Conservation (phyloP, 1,140 invertebrate genomes). For the Idris sp. region DNA sequence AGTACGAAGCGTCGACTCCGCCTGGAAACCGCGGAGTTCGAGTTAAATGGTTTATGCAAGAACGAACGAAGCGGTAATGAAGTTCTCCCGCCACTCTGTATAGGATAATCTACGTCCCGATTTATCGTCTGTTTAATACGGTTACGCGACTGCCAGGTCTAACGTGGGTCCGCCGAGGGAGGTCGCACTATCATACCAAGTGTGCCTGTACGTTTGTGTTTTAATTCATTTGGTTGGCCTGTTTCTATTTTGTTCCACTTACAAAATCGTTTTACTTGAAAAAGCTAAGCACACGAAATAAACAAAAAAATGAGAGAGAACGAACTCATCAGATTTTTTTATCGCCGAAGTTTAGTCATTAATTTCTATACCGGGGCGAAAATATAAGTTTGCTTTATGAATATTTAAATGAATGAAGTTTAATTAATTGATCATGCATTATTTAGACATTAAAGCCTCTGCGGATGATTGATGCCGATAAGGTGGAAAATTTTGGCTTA, state of each 20-base stretch:
- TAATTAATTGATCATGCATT: conserved; percentile 13
- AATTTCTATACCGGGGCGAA: no score
- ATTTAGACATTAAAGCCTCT: conserved; percentile 14
- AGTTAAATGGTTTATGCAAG: conserved; percentile 79
- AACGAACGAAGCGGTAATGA: conserved; percentile 77
- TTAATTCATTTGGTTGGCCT: conserved; percentile 44
- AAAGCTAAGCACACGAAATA: not conserved
- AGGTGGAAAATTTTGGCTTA: conserved; percentile 18
- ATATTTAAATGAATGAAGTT: not conserved
- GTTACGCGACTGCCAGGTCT: conserved; percentile 64
- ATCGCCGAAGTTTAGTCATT: no score
- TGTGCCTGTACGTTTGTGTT: conserved; percentile 52
- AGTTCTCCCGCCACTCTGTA: conserved; percentile 72
- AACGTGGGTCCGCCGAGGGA: conserved; percentile 38
- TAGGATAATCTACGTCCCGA: conserved; percentile 75
- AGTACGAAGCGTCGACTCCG: conserved; percentile 74
- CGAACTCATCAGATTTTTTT: no score
- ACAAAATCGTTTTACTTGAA: conserved; percentile 9
- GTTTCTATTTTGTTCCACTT: conserved; percentile 33
- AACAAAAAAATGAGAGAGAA: no score
- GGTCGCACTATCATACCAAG: conserved; percentile 54
- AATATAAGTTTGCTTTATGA: not conserved
- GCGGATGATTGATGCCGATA: conserved; percentile 13
- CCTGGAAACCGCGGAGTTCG: conserved; percentile 76
- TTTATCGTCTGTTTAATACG: conserved; percentile 77